These are phyloP conservation scores for Callithrix jacchus DNA, from an alignment of 2,113 vertebrate species.

Conservation along the genomic window DNA sequence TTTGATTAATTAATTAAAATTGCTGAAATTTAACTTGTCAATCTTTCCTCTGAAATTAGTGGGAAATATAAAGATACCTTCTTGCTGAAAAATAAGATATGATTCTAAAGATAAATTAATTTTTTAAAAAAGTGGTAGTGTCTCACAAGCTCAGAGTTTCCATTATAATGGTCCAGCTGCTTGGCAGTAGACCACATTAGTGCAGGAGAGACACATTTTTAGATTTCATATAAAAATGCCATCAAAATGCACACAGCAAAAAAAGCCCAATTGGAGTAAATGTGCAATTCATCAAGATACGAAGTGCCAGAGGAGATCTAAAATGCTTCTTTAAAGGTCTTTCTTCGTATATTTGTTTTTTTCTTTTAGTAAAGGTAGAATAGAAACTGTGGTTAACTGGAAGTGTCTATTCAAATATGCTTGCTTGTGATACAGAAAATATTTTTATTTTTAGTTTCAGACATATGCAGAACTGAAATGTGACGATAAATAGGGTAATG, in stretches of 20 bases:
- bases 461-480: background rate
- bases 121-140: background rate
- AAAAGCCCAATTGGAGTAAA: background rate
- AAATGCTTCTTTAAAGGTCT: background rate
- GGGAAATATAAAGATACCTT: background rate
- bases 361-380: background rate
- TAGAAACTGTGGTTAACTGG: too few relatives aligned
- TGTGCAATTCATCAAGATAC: background rate
- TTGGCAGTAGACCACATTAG: background rate
- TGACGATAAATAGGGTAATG: background rate
- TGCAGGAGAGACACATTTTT: background rate
- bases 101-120: background rate
- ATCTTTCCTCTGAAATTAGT: background rate
- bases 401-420: background rate
- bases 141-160: background rate
- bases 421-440: background rate
- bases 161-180: background rate
- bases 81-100: background rate
- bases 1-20: background rate
- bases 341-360: background rate
- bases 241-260: background rate
- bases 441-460: slow-evolving; percentile 23
- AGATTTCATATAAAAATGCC: background rate
- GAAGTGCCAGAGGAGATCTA: background rate
- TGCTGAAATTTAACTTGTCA: background rate